Evolutionary conservation across 2,797 vertebrate genomes (phyloP).

Genomic region (Geotrypetes seraphini): DNA sequence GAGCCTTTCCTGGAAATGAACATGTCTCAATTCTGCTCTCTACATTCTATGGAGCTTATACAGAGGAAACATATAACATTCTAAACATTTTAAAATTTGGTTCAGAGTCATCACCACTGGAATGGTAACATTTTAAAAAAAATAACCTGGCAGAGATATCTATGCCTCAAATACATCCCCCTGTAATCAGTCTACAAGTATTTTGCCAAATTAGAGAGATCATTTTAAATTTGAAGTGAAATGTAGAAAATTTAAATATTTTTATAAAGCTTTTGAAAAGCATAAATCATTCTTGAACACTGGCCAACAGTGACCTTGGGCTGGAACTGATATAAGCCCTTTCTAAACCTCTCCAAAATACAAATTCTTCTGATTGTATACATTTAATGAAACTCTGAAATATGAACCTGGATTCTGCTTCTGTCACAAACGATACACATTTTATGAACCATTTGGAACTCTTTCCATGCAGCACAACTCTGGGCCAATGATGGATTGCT

Average conservation of each 20-base stretch:
- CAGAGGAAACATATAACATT: too few relatives aligned
- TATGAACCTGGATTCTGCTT: not conserved
- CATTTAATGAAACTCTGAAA: not conserved
- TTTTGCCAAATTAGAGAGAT: conserved; percentile 5
- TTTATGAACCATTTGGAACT: not conserved
- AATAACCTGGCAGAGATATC: too few relatives aligned
- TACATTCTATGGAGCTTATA: too few relatives aligned
- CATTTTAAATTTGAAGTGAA: conserved; percentile 14
- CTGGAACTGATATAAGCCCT: conserved; percentile 4
- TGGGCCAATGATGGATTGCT: not conserved
- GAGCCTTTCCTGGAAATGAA: too few relatives aligned
- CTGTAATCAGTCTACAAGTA: too few relatives aligned
- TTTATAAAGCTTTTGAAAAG: conserved; percentile 19
- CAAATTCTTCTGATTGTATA: not conserved
- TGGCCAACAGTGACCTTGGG: conserved; percentile 5
- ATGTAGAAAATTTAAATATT: conserved; percentile 7
- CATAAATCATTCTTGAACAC: conserved; percentile 11
- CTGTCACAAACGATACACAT: not conserved
- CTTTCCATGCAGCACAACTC: not conserved
- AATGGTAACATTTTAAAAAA: too few relatives aligned
- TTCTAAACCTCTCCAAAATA: conserved; percentile 3
- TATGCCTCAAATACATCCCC: too few relatives aligned
- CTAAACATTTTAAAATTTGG: too few relatives aligned
- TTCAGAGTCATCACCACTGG: too few relatives aligned
- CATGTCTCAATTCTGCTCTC: too few relatives aligned